Evolutionary conservation across 2,113 vertebrate genomes (phyloP).

Genomic region (Dasyornis broadbenti): DNA sequence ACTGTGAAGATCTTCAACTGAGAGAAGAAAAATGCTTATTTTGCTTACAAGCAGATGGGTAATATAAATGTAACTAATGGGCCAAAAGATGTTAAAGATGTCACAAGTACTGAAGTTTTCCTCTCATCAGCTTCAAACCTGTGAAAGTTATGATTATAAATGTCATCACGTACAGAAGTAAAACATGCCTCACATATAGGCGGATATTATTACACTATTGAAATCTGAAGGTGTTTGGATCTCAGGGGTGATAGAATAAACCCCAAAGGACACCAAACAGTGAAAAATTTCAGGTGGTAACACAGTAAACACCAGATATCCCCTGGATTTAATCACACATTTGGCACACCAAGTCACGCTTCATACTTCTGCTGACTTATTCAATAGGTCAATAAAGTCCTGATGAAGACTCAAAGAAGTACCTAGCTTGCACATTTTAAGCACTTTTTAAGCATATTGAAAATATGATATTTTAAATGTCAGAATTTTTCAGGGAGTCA

Average conservation of each 20-base stretch:
- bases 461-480: neutral
- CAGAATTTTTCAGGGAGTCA: neutral
- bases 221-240: conserved; percentile 9
- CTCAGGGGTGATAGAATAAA: neutral
- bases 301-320: neutral
- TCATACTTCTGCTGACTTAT: neutral
- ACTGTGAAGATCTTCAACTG: neutral
- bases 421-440: neutral
- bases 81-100: conserved; percentile 24
- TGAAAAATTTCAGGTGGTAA: neutral
- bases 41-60: neutral
- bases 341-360: neutral
- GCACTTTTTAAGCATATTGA: neutral
- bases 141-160: conserved; percentile 1
- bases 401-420: neutral
- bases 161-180: neutral
- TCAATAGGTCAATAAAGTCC: neutral
- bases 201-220: neutral
- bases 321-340: neutral
- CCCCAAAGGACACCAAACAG: neutral
- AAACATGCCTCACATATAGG: neutral
- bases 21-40: neutral
- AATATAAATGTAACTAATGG: neutral
- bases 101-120: neutral
- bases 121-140: neutral